phyloP scores from a whole-genome alignment of 2,888 invertebrate genomes.

The Caenorhabditis sp. region DNA sequence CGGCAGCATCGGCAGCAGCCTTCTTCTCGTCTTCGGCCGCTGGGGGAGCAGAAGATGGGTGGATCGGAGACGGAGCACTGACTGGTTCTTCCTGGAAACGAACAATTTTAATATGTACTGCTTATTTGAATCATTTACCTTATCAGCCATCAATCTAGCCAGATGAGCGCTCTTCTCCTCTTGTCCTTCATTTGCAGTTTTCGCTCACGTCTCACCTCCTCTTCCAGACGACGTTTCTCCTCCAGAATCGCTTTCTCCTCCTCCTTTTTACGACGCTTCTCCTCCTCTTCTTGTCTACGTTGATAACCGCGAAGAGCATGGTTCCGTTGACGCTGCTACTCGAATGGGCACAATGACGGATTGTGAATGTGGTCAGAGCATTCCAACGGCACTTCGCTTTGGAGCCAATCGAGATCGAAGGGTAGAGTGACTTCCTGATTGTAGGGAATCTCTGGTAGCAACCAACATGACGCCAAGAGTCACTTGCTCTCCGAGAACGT shows the following conservation, averaged over 20 bases:
- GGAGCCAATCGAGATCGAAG: conserved; percentile 52
- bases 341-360: conserved; percentile 13
- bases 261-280: not conserved
- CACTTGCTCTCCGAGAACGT: conserved; percentile 45
- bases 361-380: conserved; percentile 44
- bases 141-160: no score
- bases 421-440: conserved; percentile 60
- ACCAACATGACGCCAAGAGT: conserved; percentile 56
- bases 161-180: no score
- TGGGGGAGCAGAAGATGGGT: no score
- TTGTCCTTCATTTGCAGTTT: no score
- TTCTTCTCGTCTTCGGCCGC: no score
- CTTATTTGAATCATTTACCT: no score
- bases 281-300: not conserved
- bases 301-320: no score
- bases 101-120: no score
- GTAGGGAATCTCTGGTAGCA: conserved; percentile 40
- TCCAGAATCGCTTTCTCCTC: conserved; percentile 4
- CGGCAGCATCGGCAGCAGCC: no score
- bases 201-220: conserved; percentile 32
- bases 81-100: no score
- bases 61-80: no score
- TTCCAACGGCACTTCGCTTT: conserved; percentile 6
- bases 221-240: conserved; percentile 23
- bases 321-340: conserved; percentile 17